These are phyloP conservation scores for Fulica atra DNA, from an alignment of 2,113 vertebrate genomes.

Conservation along the genomic window DNA sequence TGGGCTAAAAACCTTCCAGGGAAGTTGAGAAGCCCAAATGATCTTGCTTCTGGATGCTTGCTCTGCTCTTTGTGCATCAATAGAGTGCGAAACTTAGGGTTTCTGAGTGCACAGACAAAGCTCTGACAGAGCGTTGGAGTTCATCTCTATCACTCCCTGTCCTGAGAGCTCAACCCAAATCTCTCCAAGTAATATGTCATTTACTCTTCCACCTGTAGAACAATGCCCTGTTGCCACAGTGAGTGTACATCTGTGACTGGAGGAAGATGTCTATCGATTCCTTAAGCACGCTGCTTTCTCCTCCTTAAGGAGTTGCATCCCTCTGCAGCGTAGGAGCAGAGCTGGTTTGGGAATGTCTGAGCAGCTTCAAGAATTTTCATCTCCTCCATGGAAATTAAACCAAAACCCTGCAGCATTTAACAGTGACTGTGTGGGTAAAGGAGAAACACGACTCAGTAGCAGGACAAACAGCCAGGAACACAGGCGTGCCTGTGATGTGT, in stretches of 20 bases:
- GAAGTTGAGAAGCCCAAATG: neutral
- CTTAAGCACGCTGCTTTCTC: neutral
- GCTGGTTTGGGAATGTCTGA: fast-evolving
- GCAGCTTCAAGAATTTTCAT: neutral
- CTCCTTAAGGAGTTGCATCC: neutral
- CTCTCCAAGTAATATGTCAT: fast-evolving
- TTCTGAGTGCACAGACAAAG: neutral
- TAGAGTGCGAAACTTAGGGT: neutral
- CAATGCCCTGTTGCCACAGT: fast-evolving
- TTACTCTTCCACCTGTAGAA: neutral
- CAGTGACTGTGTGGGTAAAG: neutral
- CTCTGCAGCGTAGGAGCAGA: neutral
- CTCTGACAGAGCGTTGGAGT: fast-evolving
- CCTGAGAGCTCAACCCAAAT: neutral
- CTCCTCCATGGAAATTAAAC: neutral
- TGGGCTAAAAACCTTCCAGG: neutral
- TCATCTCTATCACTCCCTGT: fast-evolving
- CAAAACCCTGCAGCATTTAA: neutral
- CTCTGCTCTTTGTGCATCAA: fast-evolving
- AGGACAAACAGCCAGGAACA: neutral
- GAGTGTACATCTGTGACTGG: fast-evolving
- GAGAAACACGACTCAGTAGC: neutral
- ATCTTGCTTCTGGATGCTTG: neutral
- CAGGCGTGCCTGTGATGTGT: fast-evolving
- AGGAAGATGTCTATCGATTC: fast-evolving